Base-by-base conservation (phyloP, 1,140 invertebrate species). In the Triops cancriformis region DNA sequence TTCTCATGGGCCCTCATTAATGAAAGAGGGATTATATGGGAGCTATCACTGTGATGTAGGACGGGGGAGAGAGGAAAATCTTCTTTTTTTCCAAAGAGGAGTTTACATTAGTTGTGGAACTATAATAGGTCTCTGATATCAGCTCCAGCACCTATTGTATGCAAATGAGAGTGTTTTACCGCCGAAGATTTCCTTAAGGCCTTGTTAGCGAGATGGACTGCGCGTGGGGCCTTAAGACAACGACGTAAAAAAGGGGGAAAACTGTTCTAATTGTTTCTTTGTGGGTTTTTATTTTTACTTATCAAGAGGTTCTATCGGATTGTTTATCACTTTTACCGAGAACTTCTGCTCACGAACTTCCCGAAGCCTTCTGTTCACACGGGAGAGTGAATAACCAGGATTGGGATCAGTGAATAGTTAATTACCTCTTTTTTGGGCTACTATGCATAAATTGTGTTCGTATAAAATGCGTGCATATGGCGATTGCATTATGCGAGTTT, bases 101-200 rank as follows among this genome's bases (percentile, higher is more conserved):
- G 51, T 64, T 64, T 64, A 23, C 51, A 64, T 64, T 64, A 64
- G 51, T 64, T 64, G 14, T 64, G n/a, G 51, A 23, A 37, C 31
- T n/a, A 64, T 64, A 64, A 64, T 64, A 23, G 51, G 51, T 64
- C 51, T 64, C n/a, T 64, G 51, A 64, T 64, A 64, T 64, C 51
- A 64, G 51, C 51, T 10, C 14, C 18, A 64, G 51, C 51, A 64
- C 51, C 51, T 64, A 64, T 64, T 64, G 51, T 64, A 64, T 64
- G 51, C 51, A 64, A 64, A 64, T 64, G 51, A 45, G 43, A 64
- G 51, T 64, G 51, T 64, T 64, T 64, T 64, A 64, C 51, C 14
- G 51, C 51, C 14, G 14, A 23, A 64, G 51, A 10, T 64, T 64
- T 23, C 23, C 51, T 18, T 64, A 64, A 37, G 31, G 31, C 31